A percentile compares a stretch with the other conserved stretches of the same genome.
phyloP scores from a whole-genome alignment of 2,113 vertebrate genomes.

The Amazona guildingii region DNA sequence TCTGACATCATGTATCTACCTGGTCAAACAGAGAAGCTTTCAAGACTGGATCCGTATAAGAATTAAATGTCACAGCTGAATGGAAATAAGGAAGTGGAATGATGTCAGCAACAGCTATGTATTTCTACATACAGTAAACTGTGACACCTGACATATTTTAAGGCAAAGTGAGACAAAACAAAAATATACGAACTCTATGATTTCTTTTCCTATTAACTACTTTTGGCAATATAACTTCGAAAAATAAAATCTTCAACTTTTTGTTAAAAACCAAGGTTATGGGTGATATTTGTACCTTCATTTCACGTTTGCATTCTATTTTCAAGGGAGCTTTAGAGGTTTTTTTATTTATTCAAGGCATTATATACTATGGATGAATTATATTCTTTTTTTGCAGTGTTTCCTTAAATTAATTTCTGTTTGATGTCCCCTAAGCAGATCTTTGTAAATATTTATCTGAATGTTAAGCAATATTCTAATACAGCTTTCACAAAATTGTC shows the following conservation, averaged over 20 bases:
- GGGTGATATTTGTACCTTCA: not conserved
- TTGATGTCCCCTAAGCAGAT: slow-evolving; percentile 3
- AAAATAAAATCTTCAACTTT: not conserved
- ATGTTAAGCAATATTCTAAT: not conserved
- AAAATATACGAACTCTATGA: not conserved
- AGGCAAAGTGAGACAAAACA: not conserved
- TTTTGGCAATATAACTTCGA: not conserved
- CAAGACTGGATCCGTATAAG: not conserved
- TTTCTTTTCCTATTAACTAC: not conserved
- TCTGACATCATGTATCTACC: not conserved
- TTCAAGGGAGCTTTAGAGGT: not conserved
- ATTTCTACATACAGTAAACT: not conserved
- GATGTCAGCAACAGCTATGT: not conserved
- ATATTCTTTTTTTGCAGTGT: not conserved
- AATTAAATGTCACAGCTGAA: not conserved
- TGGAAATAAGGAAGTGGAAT: not conserved
- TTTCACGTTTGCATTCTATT: not conserved
- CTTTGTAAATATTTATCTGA: slow-evolving; percentile 32
- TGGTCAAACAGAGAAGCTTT: not conserved
- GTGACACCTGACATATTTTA: not conserved
- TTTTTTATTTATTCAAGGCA: not conserved
- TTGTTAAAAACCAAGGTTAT: not conserved
- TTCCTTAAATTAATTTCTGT: slow-evolving; percentile 7
- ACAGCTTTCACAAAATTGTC: not conserved
- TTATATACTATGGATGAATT: not conserved